Conservation (phyloP, 1,140 invertebrate species). For the Elymnias hypermnestra region DNA sequence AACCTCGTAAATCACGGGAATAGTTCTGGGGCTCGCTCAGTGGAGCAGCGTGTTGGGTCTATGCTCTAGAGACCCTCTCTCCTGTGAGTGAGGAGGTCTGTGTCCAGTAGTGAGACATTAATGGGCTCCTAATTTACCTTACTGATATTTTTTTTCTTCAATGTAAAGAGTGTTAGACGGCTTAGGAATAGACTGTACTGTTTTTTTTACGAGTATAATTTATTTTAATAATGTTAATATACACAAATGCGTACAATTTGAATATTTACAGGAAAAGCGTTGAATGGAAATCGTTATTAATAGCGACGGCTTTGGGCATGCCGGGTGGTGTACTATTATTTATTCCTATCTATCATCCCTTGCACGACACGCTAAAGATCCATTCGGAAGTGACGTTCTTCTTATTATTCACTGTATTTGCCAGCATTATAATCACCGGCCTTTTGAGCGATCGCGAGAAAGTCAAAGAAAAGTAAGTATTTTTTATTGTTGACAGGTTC, state of each 20-base stretch:
- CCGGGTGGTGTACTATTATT: conserved; percentile 84
- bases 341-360: conserved; percentile 83
- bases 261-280: conserved; percentile 71
- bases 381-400: conserved; percentile 85
- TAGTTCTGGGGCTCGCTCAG: too few relatives aligned
- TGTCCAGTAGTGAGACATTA: too few relatives aligned
- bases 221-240: background rate
- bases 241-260: background rate
- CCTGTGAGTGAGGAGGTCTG: too few relatives aligned
- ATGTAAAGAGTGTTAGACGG: too few relatives aligned
- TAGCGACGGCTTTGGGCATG: conserved; percentile 81
- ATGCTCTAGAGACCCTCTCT: too few relatives aligned
- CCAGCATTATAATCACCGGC: conserved; percentile 77
- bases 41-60: too few relatives aligned
- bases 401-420: conserved; percentile 78
- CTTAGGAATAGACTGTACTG: background rate
- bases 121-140: too few relatives aligned
- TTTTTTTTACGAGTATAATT: too few relatives aligned
- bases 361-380: conserved; percentile 82
- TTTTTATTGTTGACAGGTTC: too few relatives aligned
- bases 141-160: background rate
- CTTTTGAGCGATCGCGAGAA: conserved; percentile 65
- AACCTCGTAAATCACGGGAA: too few relatives aligned
- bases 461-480: conserved; percentile 31
- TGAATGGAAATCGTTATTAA: conserved; percentile 77